phyloP scores from a whole-genome alignment of 2,888 invertebrate genomes.

The Trypoxylon attenuatum region DNA sequence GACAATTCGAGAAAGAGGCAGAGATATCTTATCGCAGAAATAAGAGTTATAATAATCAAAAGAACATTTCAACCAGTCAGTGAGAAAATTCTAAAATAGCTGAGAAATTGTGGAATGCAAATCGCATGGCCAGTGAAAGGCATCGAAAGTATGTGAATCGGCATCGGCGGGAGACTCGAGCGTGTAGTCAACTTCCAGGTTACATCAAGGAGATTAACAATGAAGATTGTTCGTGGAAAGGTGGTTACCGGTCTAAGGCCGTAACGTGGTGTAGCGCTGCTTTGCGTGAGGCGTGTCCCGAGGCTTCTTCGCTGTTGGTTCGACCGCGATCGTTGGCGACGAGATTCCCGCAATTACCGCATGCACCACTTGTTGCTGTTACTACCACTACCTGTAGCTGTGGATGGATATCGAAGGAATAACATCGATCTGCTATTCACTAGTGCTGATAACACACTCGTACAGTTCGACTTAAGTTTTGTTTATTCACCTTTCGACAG shows the following conservation, averaged over 20 bases:
- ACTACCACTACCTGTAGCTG: neutral
- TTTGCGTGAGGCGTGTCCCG: conserved; percentile 1
- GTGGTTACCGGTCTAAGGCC: neutral
- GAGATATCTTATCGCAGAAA: too few species aligned
- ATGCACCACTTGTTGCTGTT: neutral
- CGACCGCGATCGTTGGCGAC: neutral
- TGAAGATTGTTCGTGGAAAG: neutral
- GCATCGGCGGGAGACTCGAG: too few species aligned
- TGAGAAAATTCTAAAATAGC: too few species aligned
- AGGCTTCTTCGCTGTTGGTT: neutral
- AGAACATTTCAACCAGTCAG: too few species aligned
- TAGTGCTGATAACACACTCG: too few species aligned
- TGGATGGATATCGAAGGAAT: neutral
- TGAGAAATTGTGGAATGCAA: neutral
- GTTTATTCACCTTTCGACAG: too few species aligned
- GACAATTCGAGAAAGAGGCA: too few species aligned
- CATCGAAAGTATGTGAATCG: neutral
- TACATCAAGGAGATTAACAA: neutral
- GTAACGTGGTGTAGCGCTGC: too few species aligned
- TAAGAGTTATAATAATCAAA: too few species aligned
- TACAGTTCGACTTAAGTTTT: too few species aligned
- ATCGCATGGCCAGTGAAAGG: neutral
- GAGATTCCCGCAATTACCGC: conserved; percentile 1
- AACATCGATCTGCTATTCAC: too few species aligned
- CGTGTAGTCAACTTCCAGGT: neutral